A percentile compares a stretch with the other conserved stretches of the same genome.
phyloP scores from a whole-genome alignment of 2,797 vertebrate genomes.

The Alfaro cultratus region DNA sequence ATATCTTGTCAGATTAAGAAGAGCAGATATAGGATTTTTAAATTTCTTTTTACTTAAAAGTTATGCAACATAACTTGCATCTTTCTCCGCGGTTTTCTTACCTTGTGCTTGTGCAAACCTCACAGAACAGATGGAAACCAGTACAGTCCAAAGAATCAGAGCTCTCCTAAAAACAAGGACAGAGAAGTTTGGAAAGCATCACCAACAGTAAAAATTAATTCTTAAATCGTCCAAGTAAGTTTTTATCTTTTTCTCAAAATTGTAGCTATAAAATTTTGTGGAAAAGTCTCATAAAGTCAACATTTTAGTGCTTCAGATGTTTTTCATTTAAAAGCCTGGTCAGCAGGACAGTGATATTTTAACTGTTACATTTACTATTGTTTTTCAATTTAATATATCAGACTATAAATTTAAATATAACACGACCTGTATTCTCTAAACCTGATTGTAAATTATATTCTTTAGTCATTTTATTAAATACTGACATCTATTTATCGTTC shows the following conservation, averaged over 20 bases:
- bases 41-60: neutral
- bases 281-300: neutral
- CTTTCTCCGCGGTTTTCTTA: slow-evolving; percentile 69
- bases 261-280: fast-evolving
- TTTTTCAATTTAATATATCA: neutral
- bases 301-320: neutral
- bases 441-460: neutral
- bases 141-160: slow-evolving; percentile 89
- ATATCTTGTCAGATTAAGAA: neutral
- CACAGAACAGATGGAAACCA: slow-evolving; percentile 88
- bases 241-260: neutral
- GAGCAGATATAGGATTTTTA: neutral
- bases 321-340: neutral
- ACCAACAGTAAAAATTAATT: neutral
- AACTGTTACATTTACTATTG: neutral
- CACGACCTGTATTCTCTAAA: neutral
- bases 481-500: neutral
- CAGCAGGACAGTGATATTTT: neutral
- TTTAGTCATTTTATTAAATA: neutral
- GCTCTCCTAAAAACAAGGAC: slow-evolving; percentile 84
- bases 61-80: neutral
- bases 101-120: slow-evolving; percentile 91
- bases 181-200: neutral
- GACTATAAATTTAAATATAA: neutral
- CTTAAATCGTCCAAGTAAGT: neutral